Evolutionary conservation across 2,888 invertebrate genomes (phyloP).

Genomic region (Drosophila phalerata): DNA sequence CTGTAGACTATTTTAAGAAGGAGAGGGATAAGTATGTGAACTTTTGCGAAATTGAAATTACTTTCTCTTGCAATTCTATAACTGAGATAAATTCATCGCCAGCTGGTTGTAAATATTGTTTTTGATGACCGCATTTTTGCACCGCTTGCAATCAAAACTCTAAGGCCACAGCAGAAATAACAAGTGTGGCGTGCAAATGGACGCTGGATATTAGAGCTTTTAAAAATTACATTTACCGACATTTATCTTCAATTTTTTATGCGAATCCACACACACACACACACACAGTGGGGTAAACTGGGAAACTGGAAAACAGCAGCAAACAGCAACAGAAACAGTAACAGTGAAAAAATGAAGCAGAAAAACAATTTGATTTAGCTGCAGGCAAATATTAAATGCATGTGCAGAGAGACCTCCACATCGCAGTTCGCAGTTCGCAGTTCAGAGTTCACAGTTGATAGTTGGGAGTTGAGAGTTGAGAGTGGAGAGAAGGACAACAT

Average conservation of each 20-base stretch:
- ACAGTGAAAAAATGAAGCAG: slow-evolving; percentile 48
- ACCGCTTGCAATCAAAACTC: slow-evolving; percentile 49
- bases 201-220: slow-evolving; percentile 71
- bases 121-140: slow-evolving; percentile 18
- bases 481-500: slow-evolving; percentile 59
- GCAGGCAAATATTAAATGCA: slow-evolving; percentile 75
- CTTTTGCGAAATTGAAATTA: slow-evolving; percentile 7
- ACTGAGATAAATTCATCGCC: slow-evolving; percentile 34
- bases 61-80: background rate
- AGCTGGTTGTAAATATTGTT: slow-evolving; percentile 20
- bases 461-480: slow-evolving; percentile 19
- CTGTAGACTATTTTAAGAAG: background rate
- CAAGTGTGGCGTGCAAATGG: slow-evolving; percentile 52
- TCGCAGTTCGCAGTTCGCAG: background rate
- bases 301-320: slow-evolving; percentile 8
- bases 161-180: slow-evolving; percentile 48
- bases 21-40: slow-evolving; percentile 2
- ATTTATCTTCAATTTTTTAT: slow-evolving; percentile 70
- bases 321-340: slow-evolving; percentile 11
- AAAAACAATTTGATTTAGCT: slow-evolving; percentile 78
- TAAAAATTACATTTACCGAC: slow-evolving; percentile 74
- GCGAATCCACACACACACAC: slow-evolving; percentile 17
- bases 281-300: slow-evolving; percentile 1
- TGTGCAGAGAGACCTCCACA: slow-evolving; percentile 38
- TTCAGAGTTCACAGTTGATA: background rate